Evolutionary conservation across 2,797 vertebrate species (phyloP).

Genomic region (Catostomus latipinnis): DNA sequence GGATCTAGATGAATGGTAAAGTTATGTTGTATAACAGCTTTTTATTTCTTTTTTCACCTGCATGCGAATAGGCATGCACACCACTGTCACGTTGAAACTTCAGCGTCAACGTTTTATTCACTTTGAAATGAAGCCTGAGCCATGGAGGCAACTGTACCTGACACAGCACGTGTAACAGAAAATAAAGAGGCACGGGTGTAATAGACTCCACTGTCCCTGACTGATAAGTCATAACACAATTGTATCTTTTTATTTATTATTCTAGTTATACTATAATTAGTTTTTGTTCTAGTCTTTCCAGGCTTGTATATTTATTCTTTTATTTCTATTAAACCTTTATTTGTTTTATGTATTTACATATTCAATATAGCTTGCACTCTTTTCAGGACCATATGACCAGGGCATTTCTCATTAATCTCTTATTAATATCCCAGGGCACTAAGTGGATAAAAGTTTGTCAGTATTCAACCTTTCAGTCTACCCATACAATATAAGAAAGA

Average conservation of each 20-base stretch:
- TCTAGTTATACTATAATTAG: constrained; percentile 39
- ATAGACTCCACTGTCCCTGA: constrained; percentile 70
- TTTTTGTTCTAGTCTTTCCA: constrained; percentile 59
- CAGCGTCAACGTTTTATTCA: constrained; percentile 72
- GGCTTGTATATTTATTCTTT: constrained; percentile 50
- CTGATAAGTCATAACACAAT: constrained; percentile 68
- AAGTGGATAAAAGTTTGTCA: neutral
- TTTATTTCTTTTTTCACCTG: constrained; percentile 14
- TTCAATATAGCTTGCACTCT: neutral
- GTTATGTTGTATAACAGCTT: no score
- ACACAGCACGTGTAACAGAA: constrained; percentile 58
- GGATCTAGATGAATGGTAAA: no score
- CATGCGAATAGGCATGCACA: constrained; percentile 44
- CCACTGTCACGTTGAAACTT: constrained; percentile 54
- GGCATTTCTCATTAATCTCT: neutral
- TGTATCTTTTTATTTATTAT: constrained; percentile 57
- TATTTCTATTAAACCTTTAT: neutral
- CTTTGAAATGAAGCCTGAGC: constrained; percentile 67
- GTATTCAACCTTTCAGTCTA: neutral
- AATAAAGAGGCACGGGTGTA: constrained; percentile 67
- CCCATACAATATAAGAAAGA: no score
- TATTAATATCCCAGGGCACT: neutral
- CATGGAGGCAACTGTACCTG: constrained; percentile 47
- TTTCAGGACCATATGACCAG: no score
- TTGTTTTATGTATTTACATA: constrained; percentile 2